These are phyloP conservation scores for Pyralis farinalis DNA, from an alignment of 2,888 invertebrate species.

Conservation along the genomic window DNA sequence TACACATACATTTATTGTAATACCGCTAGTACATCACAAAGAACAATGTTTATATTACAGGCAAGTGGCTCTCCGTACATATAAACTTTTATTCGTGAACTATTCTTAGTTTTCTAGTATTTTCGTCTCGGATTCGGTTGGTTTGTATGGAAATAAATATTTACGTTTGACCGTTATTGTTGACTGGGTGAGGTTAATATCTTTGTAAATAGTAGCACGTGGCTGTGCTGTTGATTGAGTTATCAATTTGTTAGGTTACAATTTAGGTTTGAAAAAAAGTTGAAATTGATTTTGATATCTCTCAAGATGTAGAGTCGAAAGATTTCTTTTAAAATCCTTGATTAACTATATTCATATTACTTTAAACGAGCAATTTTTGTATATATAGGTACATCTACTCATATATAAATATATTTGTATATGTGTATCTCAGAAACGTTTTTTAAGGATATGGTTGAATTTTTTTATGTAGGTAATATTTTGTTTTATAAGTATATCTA, in stretches of 20 bases:
- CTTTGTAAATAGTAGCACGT: constrained; percentile 54
- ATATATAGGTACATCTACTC: no score
- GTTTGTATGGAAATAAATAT: constrained; percentile 65
- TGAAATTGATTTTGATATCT: no score
- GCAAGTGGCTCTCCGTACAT: constrained; percentile 33
- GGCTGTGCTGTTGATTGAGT: constrained; percentile 42
- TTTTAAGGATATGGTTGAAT: no score
- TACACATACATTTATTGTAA: constrained; percentile 65
- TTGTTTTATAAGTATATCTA: no score
- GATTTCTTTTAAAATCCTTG: no score
- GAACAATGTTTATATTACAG: constrained; percentile 49
- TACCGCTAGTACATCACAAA: constrained; percentile 58
- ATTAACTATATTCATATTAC: no score
- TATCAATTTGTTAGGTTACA: constrained; percentile 32
- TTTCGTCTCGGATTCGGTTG: constrained; percentile 24
- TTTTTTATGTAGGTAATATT: no score
- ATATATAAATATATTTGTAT: no score
- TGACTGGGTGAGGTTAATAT: constrained; percentile 65
- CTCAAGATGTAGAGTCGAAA: no score
- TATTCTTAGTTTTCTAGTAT: constrained; percentile 39
- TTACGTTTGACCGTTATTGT: constrained; percentile 63
- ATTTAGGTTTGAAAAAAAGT: constrained; percentile 19
- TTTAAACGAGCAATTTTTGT: no score
- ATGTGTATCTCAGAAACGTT: no score
- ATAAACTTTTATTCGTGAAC: constrained; percentile 32